Evolutionary conservation across 2,888 invertebrate genomes (phyloP).

Genomic region (Eristalis arbustorum): DNA sequence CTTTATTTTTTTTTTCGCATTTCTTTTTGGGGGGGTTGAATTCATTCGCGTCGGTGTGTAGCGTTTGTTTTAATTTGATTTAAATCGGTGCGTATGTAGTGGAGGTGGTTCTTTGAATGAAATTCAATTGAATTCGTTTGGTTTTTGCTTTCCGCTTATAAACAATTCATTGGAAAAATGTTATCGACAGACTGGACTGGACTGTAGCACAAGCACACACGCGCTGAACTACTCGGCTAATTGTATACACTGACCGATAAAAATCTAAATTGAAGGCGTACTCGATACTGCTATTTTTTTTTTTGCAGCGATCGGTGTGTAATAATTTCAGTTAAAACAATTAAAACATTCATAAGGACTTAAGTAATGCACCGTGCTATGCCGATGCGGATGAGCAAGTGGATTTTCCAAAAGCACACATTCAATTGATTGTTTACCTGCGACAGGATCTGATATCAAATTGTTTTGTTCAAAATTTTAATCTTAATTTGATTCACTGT

Average conservation of each 20-base stretch:
- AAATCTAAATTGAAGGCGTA: constrained; percentile 48
- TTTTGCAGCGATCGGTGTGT: constrained; percentile 39
- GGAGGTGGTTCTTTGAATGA: constrained; percentile 20
- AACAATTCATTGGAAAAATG: constrained; percentile 45
- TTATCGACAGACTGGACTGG: constrained; percentile 29
- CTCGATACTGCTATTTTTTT: constrained; percentile 1
- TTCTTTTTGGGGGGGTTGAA: background rate
- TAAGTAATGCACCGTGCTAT: constrained; percentile 18
- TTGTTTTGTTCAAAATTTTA: background rate
- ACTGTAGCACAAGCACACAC: background rate
- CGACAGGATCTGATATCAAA: background rate
- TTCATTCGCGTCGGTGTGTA: background rate
- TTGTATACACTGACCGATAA: constrained; percentile 47
- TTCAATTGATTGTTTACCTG: background rate
- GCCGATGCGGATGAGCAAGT: constrained; percentile 14
- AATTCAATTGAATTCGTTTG: constrained; percentile 31
- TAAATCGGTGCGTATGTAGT: background rate
- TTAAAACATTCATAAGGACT: constrained; percentile 29
- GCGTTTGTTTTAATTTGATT: constrained; percentile 3
- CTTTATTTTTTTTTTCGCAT: constrained; percentile 5
- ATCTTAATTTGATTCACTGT: background rate
- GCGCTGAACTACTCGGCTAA: constrained; percentile 6
- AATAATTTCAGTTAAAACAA: constrained; percentile 28
- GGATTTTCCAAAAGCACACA: background rate
- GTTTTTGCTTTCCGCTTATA: background rate